A percentile compares a stretch with the other conserved stretches of the same genome.
Conservation (phyloP, 2,888 invertebrate species). For the Chrysolina haemoptera region DNA sequence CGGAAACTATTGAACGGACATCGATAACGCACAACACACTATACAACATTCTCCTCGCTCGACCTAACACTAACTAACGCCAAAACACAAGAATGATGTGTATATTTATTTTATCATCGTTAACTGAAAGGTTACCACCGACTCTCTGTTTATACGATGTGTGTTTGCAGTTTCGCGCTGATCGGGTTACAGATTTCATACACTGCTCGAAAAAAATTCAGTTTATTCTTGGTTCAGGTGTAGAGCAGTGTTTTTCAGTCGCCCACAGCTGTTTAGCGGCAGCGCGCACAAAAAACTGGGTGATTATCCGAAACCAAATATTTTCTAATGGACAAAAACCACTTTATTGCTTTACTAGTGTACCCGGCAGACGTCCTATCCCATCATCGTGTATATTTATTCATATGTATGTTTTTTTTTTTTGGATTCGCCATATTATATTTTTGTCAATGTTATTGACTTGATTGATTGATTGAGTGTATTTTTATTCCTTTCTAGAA, state of each 20-base stretch:
- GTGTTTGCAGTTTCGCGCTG: constrained; percentile 25
- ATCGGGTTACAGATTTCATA: constrained; percentile 32
- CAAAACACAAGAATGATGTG: constrained; percentile 21
- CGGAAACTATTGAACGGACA: constrained; percentile 10
- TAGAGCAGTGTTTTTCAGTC: neutral
- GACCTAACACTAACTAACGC: constrained; percentile 16
- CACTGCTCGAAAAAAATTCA: constrained; percentile 31
- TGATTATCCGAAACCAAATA: neutral
- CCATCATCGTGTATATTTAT: too few species aligned
- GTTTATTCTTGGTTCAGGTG: constrained; percentile 14
- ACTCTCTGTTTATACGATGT: constrained; percentile 25
- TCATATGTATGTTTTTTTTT: too few species aligned
- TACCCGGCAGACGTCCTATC: too few species aligned
- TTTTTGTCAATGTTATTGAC: too few species aligned
- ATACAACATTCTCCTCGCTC: constrained; percentile 13
- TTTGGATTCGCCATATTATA: too few species aligned
- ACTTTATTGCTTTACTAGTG: neutral
- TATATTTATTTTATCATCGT: constrained; percentile 40
- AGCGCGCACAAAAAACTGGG: neutral
- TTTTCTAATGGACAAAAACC: neutral
- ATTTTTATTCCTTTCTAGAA: too few species aligned
- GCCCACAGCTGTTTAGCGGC: neutral
- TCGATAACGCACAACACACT: constrained; percentile 7
- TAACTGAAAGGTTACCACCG: constrained; percentile 35
- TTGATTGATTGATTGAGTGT: too few species aligned